Evolutionary conservation across 2,888 invertebrate species (phyloP).

Genomic region (Drosophila mercatorum): DNA sequence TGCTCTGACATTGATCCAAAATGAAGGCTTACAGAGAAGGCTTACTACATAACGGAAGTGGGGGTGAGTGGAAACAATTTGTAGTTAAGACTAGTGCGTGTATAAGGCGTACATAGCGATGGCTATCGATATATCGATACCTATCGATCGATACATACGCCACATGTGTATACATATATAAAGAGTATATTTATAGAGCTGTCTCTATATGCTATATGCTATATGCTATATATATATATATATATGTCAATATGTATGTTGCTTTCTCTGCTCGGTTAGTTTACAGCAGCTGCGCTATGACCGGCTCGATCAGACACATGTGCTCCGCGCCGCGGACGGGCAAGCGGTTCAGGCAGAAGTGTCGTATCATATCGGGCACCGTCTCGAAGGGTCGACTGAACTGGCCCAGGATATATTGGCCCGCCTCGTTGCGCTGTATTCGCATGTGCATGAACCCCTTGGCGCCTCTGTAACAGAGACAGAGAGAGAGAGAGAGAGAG

Average conservation of each 20-base stretch:
- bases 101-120: constrained; percentile 13
- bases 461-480: constrained; percentile 89
- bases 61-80: constrained; percentile 38
- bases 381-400: constrained; percentile 96
- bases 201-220: constrained; percentile 19
- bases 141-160: constrained; percentile 14
- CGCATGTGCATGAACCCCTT: constrained; percentile 99
- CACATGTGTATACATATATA: constrained; percentile 24
- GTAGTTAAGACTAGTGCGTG: constrained; percentile 65
- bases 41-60: constrained; percentile 35
- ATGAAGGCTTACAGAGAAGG: constrained; percentile 24
- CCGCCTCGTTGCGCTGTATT: constrained; percentile 92
- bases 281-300: constrained; percentile 93
- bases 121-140: background rate
- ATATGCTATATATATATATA: constrained; percentile 24
- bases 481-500: no score
- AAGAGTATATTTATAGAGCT: constrained; percentile 20
- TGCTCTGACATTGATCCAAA: constrained; percentile 19
- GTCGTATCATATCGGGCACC: constrained; percentile 97
- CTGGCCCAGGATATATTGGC: constrained; percentile 95
- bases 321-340: constrained; percentile 98
- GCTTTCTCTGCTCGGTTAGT: constrained; percentile 2
- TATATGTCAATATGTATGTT: constrained; percentile 30
- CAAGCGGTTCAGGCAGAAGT: constrained; percentile 96
- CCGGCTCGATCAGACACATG: constrained; percentile 96